Conservation (phyloP, 2,797 vertebrate species). For the Miichthys miiuy region DNA sequence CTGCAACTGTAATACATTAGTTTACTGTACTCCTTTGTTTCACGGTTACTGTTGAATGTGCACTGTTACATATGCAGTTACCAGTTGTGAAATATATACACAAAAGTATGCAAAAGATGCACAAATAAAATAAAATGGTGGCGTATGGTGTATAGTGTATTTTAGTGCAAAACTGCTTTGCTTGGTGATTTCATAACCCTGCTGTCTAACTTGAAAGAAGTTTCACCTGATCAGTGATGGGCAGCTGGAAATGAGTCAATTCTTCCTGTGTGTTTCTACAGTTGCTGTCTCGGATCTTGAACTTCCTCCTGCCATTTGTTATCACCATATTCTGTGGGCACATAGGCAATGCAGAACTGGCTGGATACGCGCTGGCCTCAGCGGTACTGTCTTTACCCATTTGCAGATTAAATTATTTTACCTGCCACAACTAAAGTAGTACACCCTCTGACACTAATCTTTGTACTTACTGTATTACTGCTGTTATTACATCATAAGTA, state of each 20-base stretch:
- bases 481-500: background rate
- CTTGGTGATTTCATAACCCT: constrained; percentile 18
- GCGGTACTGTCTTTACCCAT: constrained; percentile 71
- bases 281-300: constrained; percentile 82
- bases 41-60: constrained; percentile 6
- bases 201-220: background rate
- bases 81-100: background rate
- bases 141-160: background rate
- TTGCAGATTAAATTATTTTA: constrained; percentile 3
- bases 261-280: constrained; percentile 62
- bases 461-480: background rate
- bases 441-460: background rate
- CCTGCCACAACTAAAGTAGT: background rate
- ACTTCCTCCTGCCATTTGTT: constrained; percentile 81
- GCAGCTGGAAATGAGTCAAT: background rate
- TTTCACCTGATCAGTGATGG: constrained; percentile 10
- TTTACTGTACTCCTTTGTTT: background rate
- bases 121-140: background rate
- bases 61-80: constrained; percentile 1
- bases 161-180: constrained; percentile 9
- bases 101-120: background rate
- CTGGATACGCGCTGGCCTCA: constrained; percentile 83
- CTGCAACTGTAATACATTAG: background rate
- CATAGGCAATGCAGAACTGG: constrained; percentile 83
- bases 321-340: constrained; percentile 84